A percentile compares a stretch with the other conserved stretches of the same genome.
phyloP scores from a whole-genome alignment of 2,113 vertebrate genomes.

The Chaetodon auriga region DNA sequence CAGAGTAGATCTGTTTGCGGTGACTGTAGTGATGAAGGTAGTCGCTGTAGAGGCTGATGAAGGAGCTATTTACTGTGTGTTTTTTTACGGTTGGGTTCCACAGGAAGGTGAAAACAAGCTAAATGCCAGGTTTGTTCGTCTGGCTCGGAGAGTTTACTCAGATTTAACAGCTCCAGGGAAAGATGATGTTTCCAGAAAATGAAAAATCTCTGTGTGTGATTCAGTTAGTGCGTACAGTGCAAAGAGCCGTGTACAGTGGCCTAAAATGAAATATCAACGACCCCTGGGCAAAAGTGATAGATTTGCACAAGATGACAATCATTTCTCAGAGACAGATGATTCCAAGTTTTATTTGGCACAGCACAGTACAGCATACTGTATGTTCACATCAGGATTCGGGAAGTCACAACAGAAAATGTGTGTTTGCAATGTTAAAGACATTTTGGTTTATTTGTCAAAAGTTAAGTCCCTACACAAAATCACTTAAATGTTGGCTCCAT shows the following conservation, averaged over 20 bases:
- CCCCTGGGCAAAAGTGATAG: background rate
- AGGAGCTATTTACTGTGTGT: conserved; percentile 66
- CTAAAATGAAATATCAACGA: background rate
- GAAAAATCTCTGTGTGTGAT: background rate
- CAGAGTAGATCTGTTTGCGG: conserved; percentile 46
- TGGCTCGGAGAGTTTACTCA: conserved; percentile 43
- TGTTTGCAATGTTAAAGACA: conserved; percentile 14
- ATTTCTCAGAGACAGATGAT: conserved; percentile 51
- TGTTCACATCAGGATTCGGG: conserved; percentile 68
- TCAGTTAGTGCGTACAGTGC: background rate
- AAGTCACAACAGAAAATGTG: conserved; percentile 34
- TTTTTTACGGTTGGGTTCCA: conserved; percentile 49
- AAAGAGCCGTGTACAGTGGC: background rate
- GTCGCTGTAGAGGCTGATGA: conserved; percentile 65
- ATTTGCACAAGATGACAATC: background rate
- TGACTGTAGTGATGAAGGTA: conserved; percentile 65
- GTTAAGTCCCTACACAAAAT: background rate
- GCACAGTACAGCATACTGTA: conserved; percentile 52
- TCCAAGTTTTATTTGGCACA: conserved; percentile 77
- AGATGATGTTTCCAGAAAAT: conserved; percentile 11
- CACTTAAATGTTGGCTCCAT: background rate
- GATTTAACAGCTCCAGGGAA: conserved; percentile 20
- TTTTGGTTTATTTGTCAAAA: conserved; percentile 36
- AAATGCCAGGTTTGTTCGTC: conserved; percentile 61
- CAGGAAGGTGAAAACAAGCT: conserved; percentile 69